phyloP scores from a whole-genome alignment of 2,888 invertebrate genomes.

The Calameuta pallipes region DNA sequence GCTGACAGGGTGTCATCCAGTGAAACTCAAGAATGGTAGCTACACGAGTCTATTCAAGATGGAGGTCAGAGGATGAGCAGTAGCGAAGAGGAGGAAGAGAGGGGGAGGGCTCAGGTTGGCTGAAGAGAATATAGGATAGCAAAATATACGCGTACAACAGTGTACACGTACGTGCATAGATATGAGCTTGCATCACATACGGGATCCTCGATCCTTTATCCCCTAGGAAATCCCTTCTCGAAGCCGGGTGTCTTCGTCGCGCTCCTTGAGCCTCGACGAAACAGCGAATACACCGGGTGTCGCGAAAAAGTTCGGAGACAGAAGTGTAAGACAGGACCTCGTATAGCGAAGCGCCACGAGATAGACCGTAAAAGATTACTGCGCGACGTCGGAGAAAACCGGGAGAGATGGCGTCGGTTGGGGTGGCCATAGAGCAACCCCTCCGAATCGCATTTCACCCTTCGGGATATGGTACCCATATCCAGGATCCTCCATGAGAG shows the following conservation, averaged over 20 bases:
- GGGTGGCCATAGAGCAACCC: constrained; percentile 6
- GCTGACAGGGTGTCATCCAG: constrained; percentile 40
- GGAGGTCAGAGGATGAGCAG: constrained; percentile 18
- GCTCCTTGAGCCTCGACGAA: background rate
- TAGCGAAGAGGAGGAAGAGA: constrained; percentile 9
- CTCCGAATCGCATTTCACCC: constrained; percentile 14
- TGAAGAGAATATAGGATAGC: constrained; percentile 54
- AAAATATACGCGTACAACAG: constrained; percentile 14
- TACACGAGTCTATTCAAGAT: constrained; percentile 13
- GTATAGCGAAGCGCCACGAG: constrained; percentile 45
- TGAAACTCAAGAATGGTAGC: constrained; percentile 38
- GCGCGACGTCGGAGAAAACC: constrained; percentile 39
- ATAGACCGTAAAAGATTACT: constrained; percentile 59
- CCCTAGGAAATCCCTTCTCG: constrained; percentile 7
- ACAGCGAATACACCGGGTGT: background rate
- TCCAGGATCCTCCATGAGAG: constrained; percentile 14
- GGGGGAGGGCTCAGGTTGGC: constrained; percentile 26
- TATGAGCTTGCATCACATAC: constrained; percentile 53
- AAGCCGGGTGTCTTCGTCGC: background rate
- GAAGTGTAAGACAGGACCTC: constrained; percentile 20
- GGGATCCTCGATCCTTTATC: constrained; percentile 55
- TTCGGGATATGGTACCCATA: constrained; percentile 21
- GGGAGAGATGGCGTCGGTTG: background rate
- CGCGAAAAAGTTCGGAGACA: background rate
- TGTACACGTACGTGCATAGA: background rate